phyloP scores from a whole-genome alignment of 2,113 vertebrate genomes.

The Chascanopsetta lugubris region DNA sequence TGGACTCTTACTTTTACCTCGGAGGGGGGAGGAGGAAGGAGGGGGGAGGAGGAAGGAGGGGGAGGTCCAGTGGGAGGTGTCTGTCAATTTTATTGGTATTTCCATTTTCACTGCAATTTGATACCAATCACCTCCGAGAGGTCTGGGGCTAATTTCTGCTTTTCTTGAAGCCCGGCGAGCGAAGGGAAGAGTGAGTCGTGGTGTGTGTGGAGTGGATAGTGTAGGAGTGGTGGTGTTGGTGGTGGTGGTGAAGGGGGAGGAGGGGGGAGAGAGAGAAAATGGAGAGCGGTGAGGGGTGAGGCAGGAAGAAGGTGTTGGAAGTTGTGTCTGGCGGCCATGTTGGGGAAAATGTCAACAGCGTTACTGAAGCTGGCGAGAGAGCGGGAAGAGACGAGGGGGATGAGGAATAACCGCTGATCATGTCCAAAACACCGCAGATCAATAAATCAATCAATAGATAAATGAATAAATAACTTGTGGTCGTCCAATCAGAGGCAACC shows the following conservation, averaged over 20 bases:
- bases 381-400: not conserved
- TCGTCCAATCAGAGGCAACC: too few species aligned
- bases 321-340: conserved; percentile 70
- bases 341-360: conserved; percentile 68
- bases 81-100: conserved; percentile 87
- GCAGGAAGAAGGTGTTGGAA: conserved; percentile 59
- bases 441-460: too few species aligned
- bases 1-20: conserved; percentile 73
- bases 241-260: too few species aligned
- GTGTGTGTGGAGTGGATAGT: too few species aligned
- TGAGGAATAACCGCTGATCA: not conserved
- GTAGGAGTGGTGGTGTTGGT: too few species aligned
- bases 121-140: conserved; percentile 85
- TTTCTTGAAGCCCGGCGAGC: conserved; percentile 68
- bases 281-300: conserved; percentile 27
- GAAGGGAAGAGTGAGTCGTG: not conserved
- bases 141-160: conserved; percentile 83
- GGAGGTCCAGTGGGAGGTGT: conserved; percentile 64
- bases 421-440: too few species aligned
- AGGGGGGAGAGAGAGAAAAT: conserved; percentile 10
- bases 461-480: too few species aligned
- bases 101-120: conserved; percentile 88
- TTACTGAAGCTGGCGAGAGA: conserved; percentile 44
- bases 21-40: conserved; percentile 29
- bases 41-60: conserved; percentile 66